Evolutionary conservation across 2,113 vertebrate genomes (phyloP).

Genomic region (Periophthalmodon schlosseri): DNA sequence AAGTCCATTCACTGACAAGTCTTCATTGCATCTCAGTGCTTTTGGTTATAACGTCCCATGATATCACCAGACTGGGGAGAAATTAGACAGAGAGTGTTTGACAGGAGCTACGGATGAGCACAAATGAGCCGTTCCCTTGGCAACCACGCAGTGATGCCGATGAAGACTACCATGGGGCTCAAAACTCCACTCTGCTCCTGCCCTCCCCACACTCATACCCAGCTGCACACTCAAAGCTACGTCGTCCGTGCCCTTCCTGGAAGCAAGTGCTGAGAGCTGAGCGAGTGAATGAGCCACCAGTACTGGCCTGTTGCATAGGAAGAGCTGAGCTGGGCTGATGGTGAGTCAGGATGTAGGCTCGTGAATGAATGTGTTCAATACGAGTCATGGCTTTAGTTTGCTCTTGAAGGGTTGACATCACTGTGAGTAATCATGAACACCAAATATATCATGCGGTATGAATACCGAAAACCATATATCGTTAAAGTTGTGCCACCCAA

Average conservation of each 20-base stretch:
- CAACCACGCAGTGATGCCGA: slow-evolving; percentile 60
- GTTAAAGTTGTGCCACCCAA: too few relatives aligned
- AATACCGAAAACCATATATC: not conserved
- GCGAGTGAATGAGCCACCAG: slow-evolving; percentile 43
- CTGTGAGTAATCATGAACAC: not conserved
- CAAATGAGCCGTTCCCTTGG: slow-evolving; percentile 54
- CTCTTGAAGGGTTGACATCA: slow-evolving; percentile 37
- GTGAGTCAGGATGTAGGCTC: slow-evolving; percentile 57
- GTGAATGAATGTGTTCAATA: slow-evolving; percentile 44
- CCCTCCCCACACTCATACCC: slow-evolving; percentile 22
- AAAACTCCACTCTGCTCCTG: slow-evolving; percentile 19
- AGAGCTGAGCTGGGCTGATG: slow-evolving; percentile 46
- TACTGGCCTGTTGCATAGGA: slow-evolving; percentile 52
- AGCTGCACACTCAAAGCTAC: slow-evolving; percentile 35
- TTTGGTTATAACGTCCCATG: slow-evolving; percentile 3
- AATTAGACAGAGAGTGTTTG: slow-evolving; percentile 11
- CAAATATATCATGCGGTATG: not conserved
- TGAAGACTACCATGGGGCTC: slow-evolving; percentile 30
- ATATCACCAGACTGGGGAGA: slow-evolving; percentile 5
- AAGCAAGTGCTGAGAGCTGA: slow-evolving; percentile 44
- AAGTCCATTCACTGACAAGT: slow-evolving; percentile 27
- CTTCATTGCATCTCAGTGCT: not conserved
- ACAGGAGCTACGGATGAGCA: slow-evolving; percentile 27
- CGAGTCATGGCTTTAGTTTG: slow-evolving; percentile 27
- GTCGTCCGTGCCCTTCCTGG: slow-evolving; percentile 23